phyloP scores from a whole-genome alignment of 1,140 invertebrate species.

The Philaenus spumarius region DNA sequence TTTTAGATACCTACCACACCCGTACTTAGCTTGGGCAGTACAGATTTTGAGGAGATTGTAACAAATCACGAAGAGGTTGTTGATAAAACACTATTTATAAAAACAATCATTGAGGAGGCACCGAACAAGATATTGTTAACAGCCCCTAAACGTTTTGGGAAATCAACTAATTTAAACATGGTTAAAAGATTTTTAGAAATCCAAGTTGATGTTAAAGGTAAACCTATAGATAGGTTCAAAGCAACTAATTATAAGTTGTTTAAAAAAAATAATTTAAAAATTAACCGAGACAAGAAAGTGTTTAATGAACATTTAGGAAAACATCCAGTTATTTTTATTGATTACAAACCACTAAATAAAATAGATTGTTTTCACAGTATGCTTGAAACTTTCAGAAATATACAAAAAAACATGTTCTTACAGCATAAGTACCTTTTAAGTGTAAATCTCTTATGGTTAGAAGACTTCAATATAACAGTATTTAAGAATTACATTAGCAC shows the following conservation, averaged over 20 bases:
- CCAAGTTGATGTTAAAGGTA: conserved; percentile 10
- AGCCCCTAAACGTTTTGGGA: neutral
- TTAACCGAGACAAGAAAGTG: neutral
- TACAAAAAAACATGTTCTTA: neutral
- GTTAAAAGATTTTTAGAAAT: conserved; percentile 8
- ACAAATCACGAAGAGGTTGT: neutral
- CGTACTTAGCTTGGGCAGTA: neutral
- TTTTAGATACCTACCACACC: neutral
- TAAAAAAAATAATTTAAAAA: conserved; percentile 4
- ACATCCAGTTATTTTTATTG: neutral
- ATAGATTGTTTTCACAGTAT: neutral
- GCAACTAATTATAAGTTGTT: neutral
- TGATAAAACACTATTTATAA: neutral
- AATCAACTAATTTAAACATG: conserved; percentile 6
- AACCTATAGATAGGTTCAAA: neutral
- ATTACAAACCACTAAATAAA: neutral
- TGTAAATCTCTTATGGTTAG: neutral
- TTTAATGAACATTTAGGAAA: neutral
- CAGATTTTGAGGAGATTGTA: neutral
- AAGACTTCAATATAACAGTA: neutral
- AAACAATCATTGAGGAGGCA: neutral
- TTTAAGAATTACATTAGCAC: neutral
- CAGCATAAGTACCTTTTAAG: neutral
- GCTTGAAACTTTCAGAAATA: neutral
- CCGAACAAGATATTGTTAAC: neutral